A percentile compares a stretch with the other conserved stretches of the same genome.
phyloP scores from a whole-genome alignment of 2,888 invertebrate genomes.

The Caenorhabditis angaria region DNA sequence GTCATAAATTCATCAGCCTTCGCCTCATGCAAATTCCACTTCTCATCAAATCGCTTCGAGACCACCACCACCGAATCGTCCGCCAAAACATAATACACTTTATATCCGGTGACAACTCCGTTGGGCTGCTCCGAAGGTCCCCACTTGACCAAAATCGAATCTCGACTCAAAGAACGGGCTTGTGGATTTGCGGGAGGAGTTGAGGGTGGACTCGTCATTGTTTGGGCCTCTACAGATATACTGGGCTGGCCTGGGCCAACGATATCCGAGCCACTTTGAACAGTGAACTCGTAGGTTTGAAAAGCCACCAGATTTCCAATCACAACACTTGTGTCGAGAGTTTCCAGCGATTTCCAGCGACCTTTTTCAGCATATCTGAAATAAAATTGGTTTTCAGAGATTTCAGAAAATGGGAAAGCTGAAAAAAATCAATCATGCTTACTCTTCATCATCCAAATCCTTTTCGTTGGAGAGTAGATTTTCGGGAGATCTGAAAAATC shows the following conservation, averaged over 20 bases:
- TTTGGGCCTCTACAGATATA: constrained; percentile 87
- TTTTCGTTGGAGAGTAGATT: constrained; percentile 5
- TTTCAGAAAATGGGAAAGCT: not conserved
- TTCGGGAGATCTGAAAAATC: constrained; percentile 16
- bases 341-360: constrained; percentile 44
- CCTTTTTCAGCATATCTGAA: constrained; percentile 52
- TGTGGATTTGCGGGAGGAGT: constrained; percentile 88
- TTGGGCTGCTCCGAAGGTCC: constrained; percentile 96
- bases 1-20: constrained; percentile 61
- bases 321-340: constrained; percentile 38
- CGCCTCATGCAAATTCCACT: constrained; percentile 60
- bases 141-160: constrained; percentile 97
- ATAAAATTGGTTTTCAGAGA: not conserved
- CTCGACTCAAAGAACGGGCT: constrained; percentile 87
- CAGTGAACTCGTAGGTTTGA: constrained; percentile 65
- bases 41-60: constrained; percentile 7
- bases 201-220: constrained; percentile 82
- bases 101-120: constrained; percentile 83
- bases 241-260: constrained; percentile 89
- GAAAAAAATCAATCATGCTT: constrained; percentile 3
- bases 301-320: constrained; percentile 52
- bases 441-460: constrained; percentile 21
- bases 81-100: constrained; percentile 82
- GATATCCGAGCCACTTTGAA: constrained; percentile 78
- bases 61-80: constrained; percentile 13